These are phyloP conservation scores for Silurus meridionalis DNA, from an alignment of 2,113 vertebrate genomes.

Conservation along the genomic window DNA sequence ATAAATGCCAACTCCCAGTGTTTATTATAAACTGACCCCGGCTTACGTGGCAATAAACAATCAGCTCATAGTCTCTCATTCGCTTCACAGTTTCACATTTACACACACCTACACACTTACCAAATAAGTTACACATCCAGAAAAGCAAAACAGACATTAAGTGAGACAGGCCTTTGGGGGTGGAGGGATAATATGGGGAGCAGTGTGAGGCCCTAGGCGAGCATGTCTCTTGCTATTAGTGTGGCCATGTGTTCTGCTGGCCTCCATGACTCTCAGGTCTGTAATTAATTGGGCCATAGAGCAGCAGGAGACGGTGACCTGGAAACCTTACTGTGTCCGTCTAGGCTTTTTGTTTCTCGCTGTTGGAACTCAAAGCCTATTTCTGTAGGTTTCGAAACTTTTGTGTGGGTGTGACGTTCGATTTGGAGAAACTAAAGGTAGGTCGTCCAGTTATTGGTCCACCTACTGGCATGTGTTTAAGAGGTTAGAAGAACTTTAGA, in stretches of 20 bases:
- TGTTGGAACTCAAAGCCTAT: background rate
- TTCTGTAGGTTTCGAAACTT: background rate
- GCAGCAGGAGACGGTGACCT: conserved; percentile 40
- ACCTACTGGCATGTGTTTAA: background rate
- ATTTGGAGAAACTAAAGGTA: background rate
- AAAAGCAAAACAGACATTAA: background rate
- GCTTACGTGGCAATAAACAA: conserved; percentile 21
- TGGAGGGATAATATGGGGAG: conserved; percentile 19
- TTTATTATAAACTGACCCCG: conserved; percentile 17
- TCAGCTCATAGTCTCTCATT: background rate
- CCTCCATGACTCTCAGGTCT: conserved; percentile 30
- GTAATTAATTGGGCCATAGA: conserved; percentile 48
- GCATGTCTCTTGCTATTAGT: conserved; percentile 46
- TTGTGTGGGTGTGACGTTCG: background rate
- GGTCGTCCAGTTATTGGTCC: no score
- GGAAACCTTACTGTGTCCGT: conserved; percentile 34
- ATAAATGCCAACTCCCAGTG: conserved; percentile 3
- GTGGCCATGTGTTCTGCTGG: conserved; percentile 15
- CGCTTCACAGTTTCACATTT: conserved; percentile 22
- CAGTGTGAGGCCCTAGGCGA: conserved; percentile 29
- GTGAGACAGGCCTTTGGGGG: conserved; percentile 2
- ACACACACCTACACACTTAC: conserved; percentile 22
- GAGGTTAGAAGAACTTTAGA: background rate
- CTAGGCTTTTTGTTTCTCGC: background rate
- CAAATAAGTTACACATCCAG: background rate